A percentile compares a stretch with the other conserved stretches of the same genome.
Conservation (phyloP, 2,797 vertebrate genomes). For the Artibeus jamaicensis region DNA sequence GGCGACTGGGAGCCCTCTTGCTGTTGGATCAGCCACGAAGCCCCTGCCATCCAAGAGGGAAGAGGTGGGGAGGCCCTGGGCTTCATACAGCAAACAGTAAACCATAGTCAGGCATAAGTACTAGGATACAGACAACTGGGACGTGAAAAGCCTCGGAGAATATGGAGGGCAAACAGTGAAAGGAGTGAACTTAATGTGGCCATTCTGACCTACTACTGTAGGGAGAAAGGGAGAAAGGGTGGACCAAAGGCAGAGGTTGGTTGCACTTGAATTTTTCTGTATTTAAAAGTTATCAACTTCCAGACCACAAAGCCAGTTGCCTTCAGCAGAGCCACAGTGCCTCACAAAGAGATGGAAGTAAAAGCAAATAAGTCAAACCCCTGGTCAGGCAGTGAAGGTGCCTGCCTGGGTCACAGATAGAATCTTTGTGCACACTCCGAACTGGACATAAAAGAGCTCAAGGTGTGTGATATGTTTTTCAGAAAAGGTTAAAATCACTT, state of each 20-base stretch:
- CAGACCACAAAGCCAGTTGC: background rate
- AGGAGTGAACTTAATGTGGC: fast-evolving
- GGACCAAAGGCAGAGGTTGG: background rate
- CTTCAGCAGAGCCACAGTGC: background rate
- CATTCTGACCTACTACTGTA: background rate
- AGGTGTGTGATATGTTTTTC: background rate
- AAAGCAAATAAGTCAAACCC: background rate
- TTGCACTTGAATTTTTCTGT: background rate
- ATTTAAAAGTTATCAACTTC: background rate
- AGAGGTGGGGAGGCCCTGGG: background rate
- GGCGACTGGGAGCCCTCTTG: background rate
- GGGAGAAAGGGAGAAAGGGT: background rate
- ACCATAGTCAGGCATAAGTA: background rate
- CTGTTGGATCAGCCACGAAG: background rate
- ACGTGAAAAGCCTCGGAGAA: background rate
- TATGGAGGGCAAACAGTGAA: background rate
- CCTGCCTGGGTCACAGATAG: background rate
- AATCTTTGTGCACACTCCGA: fast-evolving
- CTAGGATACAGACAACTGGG: background rate
- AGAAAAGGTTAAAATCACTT: background rate
- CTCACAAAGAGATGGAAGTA: too few relatives aligned
- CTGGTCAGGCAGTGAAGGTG: background rate
- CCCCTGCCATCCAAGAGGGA: background rate
- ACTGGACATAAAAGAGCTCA: background rate
- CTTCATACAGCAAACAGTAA: background rate